Conservation (phyloP, 2,888 invertebrate genomes). For the Ditula angustiorana region DNA sequence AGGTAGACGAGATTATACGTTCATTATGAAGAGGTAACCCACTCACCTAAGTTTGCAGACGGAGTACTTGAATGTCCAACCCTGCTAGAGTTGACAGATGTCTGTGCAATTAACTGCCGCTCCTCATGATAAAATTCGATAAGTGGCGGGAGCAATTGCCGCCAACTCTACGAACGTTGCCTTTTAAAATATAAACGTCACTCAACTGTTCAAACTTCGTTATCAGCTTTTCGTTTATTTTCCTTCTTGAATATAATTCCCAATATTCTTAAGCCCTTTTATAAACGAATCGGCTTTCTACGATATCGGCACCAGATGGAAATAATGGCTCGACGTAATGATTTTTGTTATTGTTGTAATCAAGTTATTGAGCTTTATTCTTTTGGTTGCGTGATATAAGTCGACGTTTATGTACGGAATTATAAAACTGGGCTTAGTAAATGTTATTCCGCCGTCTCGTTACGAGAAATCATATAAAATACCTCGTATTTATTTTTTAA, state of each 20-base stretch:
- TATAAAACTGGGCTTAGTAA: background rate
- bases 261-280: slow-evolving; percentile 39
- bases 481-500: background rate
- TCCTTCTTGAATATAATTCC: slow-evolving; percentile 37
- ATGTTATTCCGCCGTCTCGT: background rate
- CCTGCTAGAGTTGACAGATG: slow-evolving; percentile 52
- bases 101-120: slow-evolving; percentile 56
- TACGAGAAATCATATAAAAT: background rate
- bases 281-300: slow-evolving; percentile 31
- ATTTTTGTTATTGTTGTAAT: slow-evolving; percentile 33
- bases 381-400: slow-evolving; percentile 15
- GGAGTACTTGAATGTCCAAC: slow-evolving; percentile 21
- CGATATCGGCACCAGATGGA: slow-evolving; percentile 35
- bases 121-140: slow-evolving; percentile 52
- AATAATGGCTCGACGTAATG: slow-evolving; percentile 27
- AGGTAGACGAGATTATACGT: background rate
- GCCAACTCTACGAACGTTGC: slow-evolving; percentile 41
- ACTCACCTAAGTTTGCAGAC: slow-evolving; percentile 18
- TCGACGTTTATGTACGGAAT: background rate
- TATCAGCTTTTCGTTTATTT: slow-evolving; percentile 41
- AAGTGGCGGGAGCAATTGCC: slow-evolving; percentile 42
- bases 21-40: background rate
- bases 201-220: slow-evolving; percentile 44
- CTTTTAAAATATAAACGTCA: slow-evolving; percentile 48
- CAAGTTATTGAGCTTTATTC: slow-evolving; percentile 18